These are phyloP conservation scores for Hesperia comma DNA, from an alignment of 2,888 invertebrate genomes.

Conservation along the genomic window DNA sequence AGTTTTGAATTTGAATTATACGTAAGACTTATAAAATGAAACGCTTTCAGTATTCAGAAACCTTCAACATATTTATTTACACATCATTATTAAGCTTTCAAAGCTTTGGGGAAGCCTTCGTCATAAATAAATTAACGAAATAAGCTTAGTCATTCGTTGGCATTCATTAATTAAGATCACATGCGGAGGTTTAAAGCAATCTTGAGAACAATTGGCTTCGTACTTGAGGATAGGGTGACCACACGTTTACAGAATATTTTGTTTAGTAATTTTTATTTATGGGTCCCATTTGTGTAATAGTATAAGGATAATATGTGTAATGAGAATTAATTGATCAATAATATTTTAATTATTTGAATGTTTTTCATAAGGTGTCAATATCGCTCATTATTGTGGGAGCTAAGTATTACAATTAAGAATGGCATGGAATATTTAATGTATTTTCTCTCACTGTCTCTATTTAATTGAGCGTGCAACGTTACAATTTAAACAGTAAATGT, in stretches of 20 bases:
- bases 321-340: too few relatives aligned
- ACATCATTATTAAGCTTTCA: slow-evolving; percentile 36
- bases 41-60: slow-evolving; percentile 14
- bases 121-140: slow-evolving; percentile 79
- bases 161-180: slow-evolving; percentile 83
- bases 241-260: slow-evolving; percentile 17
- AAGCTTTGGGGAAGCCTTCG: slow-evolving; percentile 37
- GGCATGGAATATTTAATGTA: too few relatives aligned
- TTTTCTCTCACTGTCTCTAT: too few relatives aligned
- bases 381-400: too few relatives aligned
- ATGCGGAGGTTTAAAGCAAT: slow-evolving; percentile 81
- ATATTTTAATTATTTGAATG: too few relatives aligned
- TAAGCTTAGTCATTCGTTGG: slow-evolving; percentile 81
- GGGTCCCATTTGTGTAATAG: not conserved
- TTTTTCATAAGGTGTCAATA: too few relatives aligned
- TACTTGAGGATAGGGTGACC: slow-evolving; percentile 57
- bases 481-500: too few relatives aligned
- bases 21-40: not conserved
- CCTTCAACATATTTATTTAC: slow-evolving; percentile 33
- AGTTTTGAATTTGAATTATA: too few relatives aligned
- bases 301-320: too few relatives aligned
- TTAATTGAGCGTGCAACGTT: too few relatives aligned
- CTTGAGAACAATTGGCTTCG: slow-evolving; percentile 80
- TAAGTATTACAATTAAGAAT: too few relatives aligned
- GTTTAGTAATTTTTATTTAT: not conserved